Evolutionary conservation across 1,140 invertebrate genomes (phyloP).

Genomic region (Neodiprion fabricii): DNA sequence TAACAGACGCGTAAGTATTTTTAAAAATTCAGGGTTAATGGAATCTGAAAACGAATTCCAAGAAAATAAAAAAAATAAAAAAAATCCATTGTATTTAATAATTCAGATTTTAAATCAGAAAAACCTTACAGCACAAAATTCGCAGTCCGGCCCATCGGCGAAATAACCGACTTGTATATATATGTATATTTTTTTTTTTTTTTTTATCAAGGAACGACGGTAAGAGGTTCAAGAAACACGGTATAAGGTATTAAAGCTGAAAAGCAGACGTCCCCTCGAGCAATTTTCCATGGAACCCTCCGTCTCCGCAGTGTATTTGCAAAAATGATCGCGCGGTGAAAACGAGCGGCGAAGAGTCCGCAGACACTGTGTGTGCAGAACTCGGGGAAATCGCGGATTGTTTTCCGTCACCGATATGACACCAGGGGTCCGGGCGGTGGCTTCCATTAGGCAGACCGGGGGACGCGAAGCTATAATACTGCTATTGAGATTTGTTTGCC

Average conservation of each 20-base stretch:
- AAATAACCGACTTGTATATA: not conserved
- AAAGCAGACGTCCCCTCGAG: no score
- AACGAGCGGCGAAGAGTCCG: not conserved
- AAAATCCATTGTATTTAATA: no score
- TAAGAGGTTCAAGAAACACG: no score
- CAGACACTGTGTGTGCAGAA: not conserved
- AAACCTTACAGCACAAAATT: no score
- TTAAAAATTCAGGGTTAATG: no score
- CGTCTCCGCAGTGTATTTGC: not conserved
- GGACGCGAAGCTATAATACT: constrained; percentile 48
- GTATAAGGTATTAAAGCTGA: no score
- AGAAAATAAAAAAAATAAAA: no score
- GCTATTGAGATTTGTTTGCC: constrained; percentile 56
- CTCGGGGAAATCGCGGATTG: not conserved
- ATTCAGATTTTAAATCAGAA: no score
- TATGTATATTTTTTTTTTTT: not conserved
- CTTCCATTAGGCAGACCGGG: constrained; percentile 49
- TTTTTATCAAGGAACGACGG: not conserved
- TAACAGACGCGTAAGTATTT: no score
- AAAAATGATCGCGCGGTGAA: not conserved
- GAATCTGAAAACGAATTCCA: no score
- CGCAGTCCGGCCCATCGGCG: no score
- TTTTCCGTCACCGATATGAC: constrained; percentile 3
- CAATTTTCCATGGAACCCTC: no score
- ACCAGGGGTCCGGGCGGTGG: constrained; percentile 15